Base-by-base conservation (phyloP, 2,113 vertebrate species). In the Scophthalmus maximus region DNA sequence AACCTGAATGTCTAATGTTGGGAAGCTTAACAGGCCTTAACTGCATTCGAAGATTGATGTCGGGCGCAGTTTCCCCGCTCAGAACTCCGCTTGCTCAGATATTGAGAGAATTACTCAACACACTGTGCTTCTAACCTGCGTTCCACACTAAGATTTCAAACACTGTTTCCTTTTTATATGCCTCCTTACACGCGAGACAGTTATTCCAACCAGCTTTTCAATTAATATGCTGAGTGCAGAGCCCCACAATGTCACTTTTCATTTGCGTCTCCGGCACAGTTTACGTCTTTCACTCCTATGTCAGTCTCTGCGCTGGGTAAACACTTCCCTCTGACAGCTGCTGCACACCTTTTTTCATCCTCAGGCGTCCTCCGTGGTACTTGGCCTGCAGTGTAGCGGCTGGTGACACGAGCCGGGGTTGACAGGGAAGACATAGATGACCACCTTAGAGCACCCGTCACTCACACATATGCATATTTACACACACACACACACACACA, bases 241-340 rank as follows among this genome's bases (percentile, higher is more conserved):
- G 75, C 60, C 78, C 79, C 79, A 87, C 86, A 89, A 86, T 88
- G 87, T 85, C 87, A 92, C 82, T 78, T 91, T 90, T 91, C 76
- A 89, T 92, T 88, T 85, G 56, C 78, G 71, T 87, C 74, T 62
- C 58, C 51, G 6, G 32, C 22, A 0, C 49, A 82, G 78, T 84
- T 91, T 74, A 83, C 76, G 50, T 73, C 74, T 82, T 79, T 73
- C 79, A 68, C 73, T 68, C 47, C 11, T 38, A 40, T 81, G 85
- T 81, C 68, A 75, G 66, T 52, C 56, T 75, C 26, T 22, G 32
- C 8, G 1, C 70, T 65, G 38, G 29, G 79, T 82, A 86, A 92
- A 89, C 74, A 85, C 32, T 47, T 42, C 22, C 7, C 64, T 66
- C 74, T 84, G 87, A 86, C 86, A 83, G 75, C 74, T 77, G 76